Percentiles rank a stretch among this genome's conserved stretches.
Evolutionary conservation across 2,113 vertebrate genomes (phyloP).

Genomic region (Heterocephalus glaber): DNA sequence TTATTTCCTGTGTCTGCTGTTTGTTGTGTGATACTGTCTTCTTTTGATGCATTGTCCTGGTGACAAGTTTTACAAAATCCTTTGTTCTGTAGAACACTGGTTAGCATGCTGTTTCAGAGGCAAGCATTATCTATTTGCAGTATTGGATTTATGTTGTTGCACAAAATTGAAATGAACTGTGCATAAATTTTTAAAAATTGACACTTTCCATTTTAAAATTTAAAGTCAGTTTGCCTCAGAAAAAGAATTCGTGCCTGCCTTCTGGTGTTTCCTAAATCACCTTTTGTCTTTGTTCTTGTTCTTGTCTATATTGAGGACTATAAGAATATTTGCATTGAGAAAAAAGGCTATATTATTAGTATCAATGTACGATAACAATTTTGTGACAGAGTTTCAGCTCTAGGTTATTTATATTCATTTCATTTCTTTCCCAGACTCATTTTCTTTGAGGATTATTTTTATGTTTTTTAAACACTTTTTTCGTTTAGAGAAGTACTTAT

Average conservation of each 20-base stretch:
- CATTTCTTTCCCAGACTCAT: background rate
- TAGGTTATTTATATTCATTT: background rate
- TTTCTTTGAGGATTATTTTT: background rate
- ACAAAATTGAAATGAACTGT: background rate
- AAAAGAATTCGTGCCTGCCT: conserved; percentile 75
- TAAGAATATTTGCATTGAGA: conserved; percentile 54
- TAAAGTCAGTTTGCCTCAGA: conserved; percentile 80
- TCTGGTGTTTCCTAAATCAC: conserved; percentile 67
- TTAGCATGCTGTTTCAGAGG: background rate
- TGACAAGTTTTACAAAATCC: background rate
- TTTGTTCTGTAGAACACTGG: background rate
- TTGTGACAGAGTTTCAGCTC: background rate
- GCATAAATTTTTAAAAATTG: background rate
- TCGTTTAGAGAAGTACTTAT: background rate
- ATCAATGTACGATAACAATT: background rate
- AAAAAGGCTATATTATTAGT: background rate
- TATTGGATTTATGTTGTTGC: background rate
- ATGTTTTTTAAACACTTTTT: background rate
- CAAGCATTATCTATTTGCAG: background rate
- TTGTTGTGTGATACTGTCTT: conserved; percentile 60
- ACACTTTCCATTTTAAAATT: background rate
- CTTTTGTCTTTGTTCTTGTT: background rate
- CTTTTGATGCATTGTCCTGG: conserved; percentile 81
- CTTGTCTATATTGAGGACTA: conserved; percentile 69
- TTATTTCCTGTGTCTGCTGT: conserved; percentile 68